These are phyloP conservation scores for Teleiodes luculella DNA, from an alignment of 2,888 invertebrate species.

Conservation along the genomic window DNA sequence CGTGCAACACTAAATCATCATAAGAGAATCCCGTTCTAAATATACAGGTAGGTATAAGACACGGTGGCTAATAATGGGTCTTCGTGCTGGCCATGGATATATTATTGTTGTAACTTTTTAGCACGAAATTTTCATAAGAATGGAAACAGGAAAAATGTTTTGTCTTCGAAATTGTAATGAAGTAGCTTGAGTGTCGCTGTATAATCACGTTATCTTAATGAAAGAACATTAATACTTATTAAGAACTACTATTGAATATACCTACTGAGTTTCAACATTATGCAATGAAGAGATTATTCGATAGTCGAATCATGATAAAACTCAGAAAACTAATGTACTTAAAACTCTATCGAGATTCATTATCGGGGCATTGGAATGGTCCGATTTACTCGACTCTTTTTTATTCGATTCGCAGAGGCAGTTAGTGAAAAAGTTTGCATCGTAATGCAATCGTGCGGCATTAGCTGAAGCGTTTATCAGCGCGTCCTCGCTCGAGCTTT, in stretches of 20 bases:
- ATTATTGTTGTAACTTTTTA: neutral
- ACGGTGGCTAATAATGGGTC: neutral
- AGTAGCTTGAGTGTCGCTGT: no score
- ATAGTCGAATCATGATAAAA: conserved; percentile 31
- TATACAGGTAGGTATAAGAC: conserved; percentile 23
- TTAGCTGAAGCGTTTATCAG: conserved; percentile 74
- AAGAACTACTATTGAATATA: no score
- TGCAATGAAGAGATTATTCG: neutral
- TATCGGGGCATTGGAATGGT: conserved; percentile 60
- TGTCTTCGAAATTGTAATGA: no score
- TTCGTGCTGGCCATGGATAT: neutral
- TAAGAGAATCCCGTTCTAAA: conserved; percentile 71
- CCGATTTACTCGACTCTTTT: conserved; percentile 61
- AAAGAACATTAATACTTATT: no score
- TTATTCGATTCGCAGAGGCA: conserved; percentile 62
- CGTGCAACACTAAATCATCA: conserved; percentile 74
- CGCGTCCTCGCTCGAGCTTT: conserved; percentile 64
- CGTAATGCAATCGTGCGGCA: conserved; percentile 73
- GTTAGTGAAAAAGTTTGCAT: conserved; percentile 75
- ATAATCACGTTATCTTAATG: no score
- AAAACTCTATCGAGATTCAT: conserved; percentile 58
- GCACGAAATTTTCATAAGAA: neutral
- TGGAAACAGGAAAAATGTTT: no score
- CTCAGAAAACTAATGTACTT: conserved; percentile 42
- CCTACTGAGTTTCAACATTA: conserved; percentile 12